Base-by-base conservation (phyloP, 2,113 vertebrate genomes). In the Anarhynchus alexandrinus region DNA sequence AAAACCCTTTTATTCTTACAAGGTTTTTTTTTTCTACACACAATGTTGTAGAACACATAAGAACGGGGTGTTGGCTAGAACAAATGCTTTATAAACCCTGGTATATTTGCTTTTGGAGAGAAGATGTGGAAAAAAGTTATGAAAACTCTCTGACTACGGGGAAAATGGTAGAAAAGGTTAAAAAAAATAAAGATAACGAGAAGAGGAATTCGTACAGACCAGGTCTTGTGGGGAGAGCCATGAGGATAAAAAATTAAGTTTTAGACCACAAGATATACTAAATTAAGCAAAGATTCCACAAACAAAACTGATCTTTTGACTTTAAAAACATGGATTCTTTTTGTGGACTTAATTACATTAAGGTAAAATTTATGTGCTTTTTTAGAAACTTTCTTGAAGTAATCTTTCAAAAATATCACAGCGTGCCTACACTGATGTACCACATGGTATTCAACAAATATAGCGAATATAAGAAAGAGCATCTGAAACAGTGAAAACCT, bases 401-500 rank as follows among this genome's bases (percentile, higher is more conserved):
- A 8, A 38, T 87, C 26, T 82, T 55, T 20, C 12, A 22, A 34
- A 59, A 34, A 3, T 11, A 5, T 2, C 8, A 0, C 45, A 49
- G 10, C 2, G 1, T 57, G 61, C 3, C 1, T 12, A 20, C 18
- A 5, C 51, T 18, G 17, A 29, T 30, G 29, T 54, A 15, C 36
- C 43, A 9, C n/a, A 4, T 12, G 38, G 30, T 55, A 19, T 7
- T 45, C 67, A 43, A 5, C n/a, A 65, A 62, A 70, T 45, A 21
- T 1, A 11, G 1, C 0, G 2, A 27, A 76, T 62, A 11, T 17
- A 9, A 11, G 36, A 58, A 54, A 49, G 12, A 80, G 17, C 38
- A 18, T 64, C 36, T 42, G 29, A 55, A 54, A 32, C 11, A 43
- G 38, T 3, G 55, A 11, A 87, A 27, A 36, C 14, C 6, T 47